Evolutionary conservation across 2,113 vertebrate genomes (phyloP).

Genomic region (Neolamprologus sp.): DNA sequence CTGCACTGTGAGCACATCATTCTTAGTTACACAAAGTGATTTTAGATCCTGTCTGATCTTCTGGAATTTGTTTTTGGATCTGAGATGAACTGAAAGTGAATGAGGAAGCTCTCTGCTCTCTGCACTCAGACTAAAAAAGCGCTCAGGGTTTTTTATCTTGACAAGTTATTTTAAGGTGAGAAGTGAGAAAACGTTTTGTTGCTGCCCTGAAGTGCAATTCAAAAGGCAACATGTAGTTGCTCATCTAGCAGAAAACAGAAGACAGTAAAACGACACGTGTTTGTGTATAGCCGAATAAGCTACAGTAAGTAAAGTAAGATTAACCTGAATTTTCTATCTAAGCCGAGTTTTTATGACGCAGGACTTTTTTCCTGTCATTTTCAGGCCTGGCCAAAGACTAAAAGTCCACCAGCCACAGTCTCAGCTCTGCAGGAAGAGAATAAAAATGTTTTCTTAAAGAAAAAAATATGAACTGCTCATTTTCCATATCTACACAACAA

Average conservation of each 20-base stretch:
- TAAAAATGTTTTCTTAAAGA: neutral
- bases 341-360: neutral
- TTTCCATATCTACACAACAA: neutral
- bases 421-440: neutral
- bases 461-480: neutral
- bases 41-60: neutral
- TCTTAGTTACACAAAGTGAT: neutral
- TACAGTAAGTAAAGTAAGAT: neutral
- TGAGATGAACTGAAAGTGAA: constrained; percentile 36
- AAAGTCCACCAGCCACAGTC: neutral
- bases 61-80: neutral
- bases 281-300: neutral
- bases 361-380: neutral
- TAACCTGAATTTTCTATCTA: neutral
- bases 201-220: neutral
- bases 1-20: fast-evolving
- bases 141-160: neutral
- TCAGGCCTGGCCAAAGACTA: neutral
- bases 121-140: neutral
- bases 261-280: neutral
- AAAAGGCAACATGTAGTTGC: neutral
- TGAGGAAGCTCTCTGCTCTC: neutral
- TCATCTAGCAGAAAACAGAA: neutral
- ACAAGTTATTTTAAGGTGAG: neutral
- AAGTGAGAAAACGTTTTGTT: neutral